Base-by-base conservation (phyloP, 2,888 invertebrate species). In the Drosophila atripex region DNA sequence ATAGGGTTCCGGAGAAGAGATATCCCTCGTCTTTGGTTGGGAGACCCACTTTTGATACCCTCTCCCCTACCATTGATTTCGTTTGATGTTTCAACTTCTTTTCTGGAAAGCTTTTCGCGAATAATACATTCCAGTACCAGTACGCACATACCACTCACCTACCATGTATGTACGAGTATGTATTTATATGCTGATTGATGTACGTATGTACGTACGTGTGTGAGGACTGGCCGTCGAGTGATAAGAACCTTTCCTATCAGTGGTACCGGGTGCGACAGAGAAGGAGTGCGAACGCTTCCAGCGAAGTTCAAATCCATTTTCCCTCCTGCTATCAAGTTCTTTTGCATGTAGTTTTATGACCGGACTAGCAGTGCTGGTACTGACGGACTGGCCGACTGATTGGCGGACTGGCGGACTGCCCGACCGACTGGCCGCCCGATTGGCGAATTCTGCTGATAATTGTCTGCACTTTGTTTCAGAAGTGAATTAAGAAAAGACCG, bases 261-360 rank as follows among this genome's bases (percentile, higher is more conserved):
- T 53, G 28, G 25, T 8, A 14, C 39, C 9, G 58, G 14, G 21
- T 28, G 9, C 0, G 18, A 18, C 18, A 45, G 8, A 43, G 18
- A 9, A 11, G 50, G 32, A 50, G 21, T 21, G 30, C 53, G 45
- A 32, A 43, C 50, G 61, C 59, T 76, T 70, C 57, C 80, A 75
- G 64, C 86, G 84, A 83, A 83, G 82, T 88, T 83, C 88, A 83
- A 88, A 88, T 83, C 88, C 86, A 86, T 80, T 86, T 86, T 80
- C 76, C 85, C 43, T 47, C 65, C 41, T 73, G 71, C 66, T 76
- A 61, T 51, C 53, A 65, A 65, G 79, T 85, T 76, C 73, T 76
- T 82, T 74, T 82, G 83, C 86, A 87, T 87, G 58, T 82, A 82
- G 88, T 87, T 82, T 76, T 71, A 50, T 71, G 70, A 80, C 63